Conservation (phyloP, 2,888 invertebrate genomes). For the Timandra comae region DNA sequence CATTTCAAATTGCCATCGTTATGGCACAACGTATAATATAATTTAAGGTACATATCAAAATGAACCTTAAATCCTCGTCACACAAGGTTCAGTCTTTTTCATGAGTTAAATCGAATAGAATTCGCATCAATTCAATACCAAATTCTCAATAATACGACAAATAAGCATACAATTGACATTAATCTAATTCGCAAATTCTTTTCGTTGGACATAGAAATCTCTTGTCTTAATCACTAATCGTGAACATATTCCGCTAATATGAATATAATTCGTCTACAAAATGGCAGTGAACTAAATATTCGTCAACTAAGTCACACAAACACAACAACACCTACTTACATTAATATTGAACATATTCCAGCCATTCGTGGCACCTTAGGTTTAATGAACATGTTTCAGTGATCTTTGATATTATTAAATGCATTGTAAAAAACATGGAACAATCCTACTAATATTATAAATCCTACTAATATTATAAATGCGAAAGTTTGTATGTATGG, state of each 20-base stretch:
- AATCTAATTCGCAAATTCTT: not conserved
- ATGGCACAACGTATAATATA: not conserved
- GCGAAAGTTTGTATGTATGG: too few species aligned
- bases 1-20: too few species aligned
- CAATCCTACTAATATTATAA: too few species aligned
- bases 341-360: too few species aligned
- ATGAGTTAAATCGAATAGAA: slow-evolving; percentile 25
- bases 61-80: slow-evolving; percentile 13
- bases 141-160: slow-evolving; percentile 18
- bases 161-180: not conserved
- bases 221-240: too few species aligned
- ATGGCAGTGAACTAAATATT: slow-evolving; percentile 9
- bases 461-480: too few species aligned
- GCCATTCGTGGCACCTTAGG: too few species aligned
- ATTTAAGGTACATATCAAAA: too few species aligned
- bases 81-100: slow-evolving; percentile 46
- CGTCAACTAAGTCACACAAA: slow-evolving; percentile 25
- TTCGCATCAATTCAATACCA: slow-evolving; percentile 21
- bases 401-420: too few species aligned
- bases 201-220: not conserved
- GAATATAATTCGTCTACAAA: slow-evolving; percentile 4
- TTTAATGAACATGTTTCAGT: too few species aligned
- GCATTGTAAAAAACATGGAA: too few species aligned
- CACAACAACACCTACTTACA: too few species aligned
- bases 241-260: not conserved